Percentiles rank a stretch among this genome's conserved stretches.
Conservation (phyloP, 1,140 invertebrate species). For the Xylocopa sonorina region DNA sequence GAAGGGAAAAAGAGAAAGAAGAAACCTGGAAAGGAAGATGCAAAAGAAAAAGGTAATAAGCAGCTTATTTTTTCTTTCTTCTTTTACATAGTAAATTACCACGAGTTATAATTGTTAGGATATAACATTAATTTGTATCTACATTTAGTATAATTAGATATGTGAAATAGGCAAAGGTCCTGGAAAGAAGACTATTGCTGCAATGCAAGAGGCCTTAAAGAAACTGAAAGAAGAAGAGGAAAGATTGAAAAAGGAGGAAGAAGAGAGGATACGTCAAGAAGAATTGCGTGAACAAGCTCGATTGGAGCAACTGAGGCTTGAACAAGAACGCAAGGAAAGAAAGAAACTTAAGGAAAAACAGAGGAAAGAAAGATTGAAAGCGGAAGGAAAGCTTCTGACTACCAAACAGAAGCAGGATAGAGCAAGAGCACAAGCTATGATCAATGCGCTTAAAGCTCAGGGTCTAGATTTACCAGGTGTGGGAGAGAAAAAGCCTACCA, state of each 20-base stretch:
- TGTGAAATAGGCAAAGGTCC: constrained; percentile 84
- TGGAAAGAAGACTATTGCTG: constrained; percentile 90
- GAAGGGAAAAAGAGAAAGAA: constrained; percentile 84
- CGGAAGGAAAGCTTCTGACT: constrained; percentile 96
- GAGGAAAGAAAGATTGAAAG: constrained; percentile 94
- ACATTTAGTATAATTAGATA: constrained; percentile 51
- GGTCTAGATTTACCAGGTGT: constrained; percentile 87
- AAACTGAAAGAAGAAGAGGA: constrained; percentile 95
- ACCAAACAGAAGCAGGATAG: constrained; percentile 95
- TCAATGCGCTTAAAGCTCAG: constrained; percentile 93
- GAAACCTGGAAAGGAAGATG: constrained; percentile 80
- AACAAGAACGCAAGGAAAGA: constrained; percentile 93
- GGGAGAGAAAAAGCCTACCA: constrained; percentile 85
- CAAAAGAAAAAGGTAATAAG: constrained; percentile 77
- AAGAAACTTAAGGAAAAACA: constrained; percentile 98
- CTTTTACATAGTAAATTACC: constrained; percentile 1
- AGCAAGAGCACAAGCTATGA: constrained; percentile 92
- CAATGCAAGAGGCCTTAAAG: constrained; percentile 94
- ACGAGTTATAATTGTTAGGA: constrained; percentile 10
- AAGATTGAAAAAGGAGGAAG: constrained; percentile 88
- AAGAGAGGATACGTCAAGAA: constrained; percentile 88
- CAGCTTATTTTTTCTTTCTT: background rate
- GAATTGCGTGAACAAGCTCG: constrained; percentile 89
- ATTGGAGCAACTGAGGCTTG: constrained; percentile 89
- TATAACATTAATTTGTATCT: constrained; percentile 28